Conservation (phyloP, 2,888 invertebrate genomes). For the Allygus modestus region DNA sequence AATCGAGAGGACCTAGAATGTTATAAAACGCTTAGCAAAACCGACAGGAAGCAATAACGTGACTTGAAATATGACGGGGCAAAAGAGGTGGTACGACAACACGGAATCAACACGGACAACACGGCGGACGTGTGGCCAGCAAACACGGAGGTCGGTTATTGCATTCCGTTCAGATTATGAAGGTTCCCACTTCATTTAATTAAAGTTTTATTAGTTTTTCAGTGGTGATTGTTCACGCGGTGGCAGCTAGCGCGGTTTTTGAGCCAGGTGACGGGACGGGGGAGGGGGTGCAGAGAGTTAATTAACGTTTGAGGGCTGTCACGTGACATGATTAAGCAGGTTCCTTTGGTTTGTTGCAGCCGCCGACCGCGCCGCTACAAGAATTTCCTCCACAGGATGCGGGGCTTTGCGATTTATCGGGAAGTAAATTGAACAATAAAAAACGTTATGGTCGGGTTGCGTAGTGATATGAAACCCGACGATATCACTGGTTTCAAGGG, state of each 20-base stretch:
- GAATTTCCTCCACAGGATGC: too few species aligned
- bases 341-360: slow-evolving; percentile 4
- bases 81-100: not conserved
- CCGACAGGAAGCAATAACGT: not conserved
- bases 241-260: not conserved
- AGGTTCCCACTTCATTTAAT: slow-evolving; percentile 49
- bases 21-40: too few species aligned
- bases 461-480: too few species aligned
- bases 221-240: not conserved
- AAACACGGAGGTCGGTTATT: slow-evolving; percentile 19
- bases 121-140: too few species aligned
- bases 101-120: not conserved
- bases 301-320: slow-evolving; percentile 58
- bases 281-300: slow-evolving; percentile 60
- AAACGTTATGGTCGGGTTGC: too few species aligned
- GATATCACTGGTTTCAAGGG: too few species aligned
- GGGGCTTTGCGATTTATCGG: too few species aligned
- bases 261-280: not conserved
- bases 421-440: too few species aligned
- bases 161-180: slow-evolving; percentile 46
- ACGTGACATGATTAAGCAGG: slow-evolving; percentile 27
- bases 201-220: slow-evolving; percentile 50
- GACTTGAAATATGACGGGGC: not conserved
- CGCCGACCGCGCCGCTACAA: not conserved
- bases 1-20: too few species aligned